phyloP scores from a whole-genome alignment of 2,888 invertebrate species.

The Pediacus dermestoides region DNA sequence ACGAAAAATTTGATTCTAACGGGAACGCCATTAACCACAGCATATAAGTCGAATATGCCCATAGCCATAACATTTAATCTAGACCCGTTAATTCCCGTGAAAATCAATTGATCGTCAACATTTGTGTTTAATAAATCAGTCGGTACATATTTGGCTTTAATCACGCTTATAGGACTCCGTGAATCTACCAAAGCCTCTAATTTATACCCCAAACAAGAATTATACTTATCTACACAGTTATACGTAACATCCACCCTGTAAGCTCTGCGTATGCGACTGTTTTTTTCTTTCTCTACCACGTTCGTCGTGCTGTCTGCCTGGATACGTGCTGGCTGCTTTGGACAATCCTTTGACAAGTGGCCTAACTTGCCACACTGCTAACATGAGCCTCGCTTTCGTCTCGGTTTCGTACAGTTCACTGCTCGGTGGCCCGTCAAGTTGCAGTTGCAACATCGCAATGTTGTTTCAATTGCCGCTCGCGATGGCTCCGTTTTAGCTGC shows the following conservation, averaged over 20 bases:
- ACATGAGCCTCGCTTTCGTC: slow-evolving; percentile 15
- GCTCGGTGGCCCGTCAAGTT: slow-evolving; percentile 10
- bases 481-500: too few relatives aligned
- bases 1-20: too few relatives aligned
- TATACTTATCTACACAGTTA: not conserved
- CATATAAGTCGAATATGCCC: too few relatives aligned
- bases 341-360: slow-evolving; percentile 16
- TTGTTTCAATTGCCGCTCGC: too few relatives aligned
- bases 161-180: slow-evolving; percentile 18
- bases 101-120: slow-evolving; percentile 4
- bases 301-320: too few relatives aligned
- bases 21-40: too few relatives aligned
- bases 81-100: slow-evolving; percentile 15
- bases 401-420: slow-evolving; percentile 15
- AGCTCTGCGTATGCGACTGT: not conserved
- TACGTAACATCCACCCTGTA: not conserved
- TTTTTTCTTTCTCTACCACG: not conserved
- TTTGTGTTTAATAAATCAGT: slow-evolving; percentile 1
- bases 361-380: slow-evolving; percentile 15
- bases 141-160: slow-evolving; percentile 12
- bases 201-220: not conserved
- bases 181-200: too few relatives aligned
- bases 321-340: slow-evolving; percentile 4
- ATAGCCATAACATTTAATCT: too few relatives aligned
- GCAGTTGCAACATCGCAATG: slow-evolving; percentile 17